Evolutionary conservation across 2,888 invertebrate species (phyloP), one percentile per base, ranked within the genome.

Genomic region (Diaphora mendica): DNA sequence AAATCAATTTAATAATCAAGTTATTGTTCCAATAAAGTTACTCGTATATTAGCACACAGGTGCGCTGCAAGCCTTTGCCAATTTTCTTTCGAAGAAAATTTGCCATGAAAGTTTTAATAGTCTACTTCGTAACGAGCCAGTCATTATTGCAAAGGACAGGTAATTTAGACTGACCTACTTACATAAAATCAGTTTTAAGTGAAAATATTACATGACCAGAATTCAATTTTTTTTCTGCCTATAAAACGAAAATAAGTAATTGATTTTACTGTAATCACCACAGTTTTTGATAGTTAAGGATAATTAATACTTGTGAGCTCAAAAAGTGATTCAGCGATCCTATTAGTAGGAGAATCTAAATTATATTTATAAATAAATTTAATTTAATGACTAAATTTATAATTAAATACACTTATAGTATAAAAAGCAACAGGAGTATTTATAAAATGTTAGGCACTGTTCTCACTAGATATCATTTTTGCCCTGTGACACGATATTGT

Each of bases 91-190:
- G 59, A 70, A 77, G 75, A 69, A 73, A 77, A 75, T 77, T 77
- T 72, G 64, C 71, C 64, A 73, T 77, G 64, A 70, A 77, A 77
- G 71, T 77, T 77, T 73, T 77, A 77, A 75, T 73, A 71, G 75
- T 64, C 70, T 51, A 64, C 62, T 39, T 51, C 68, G 72, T 71
- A 74, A 74, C 71, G 72, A 75, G 68, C 62, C n/a, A 51, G 48
- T 66, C 74, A 72, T 77, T 77, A 77, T 39, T 65, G 66, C 62
- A 68, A 70, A 30, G 64, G 69, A 59, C 59, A 59, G 69, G 70
- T 64, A 70, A 70, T 64, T 64, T 64, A 48, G 70, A 64, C 44
- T 62, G 70, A 70, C 70, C 70, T 44, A 70, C 64, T 70, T 64
- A 42, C 69, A 70, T 62, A 70, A 62, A 69, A 48, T 48, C n/a